Conservation (phyloP, 2,888 invertebrate species). For the Leptodirus hochenwartii region DNA sequence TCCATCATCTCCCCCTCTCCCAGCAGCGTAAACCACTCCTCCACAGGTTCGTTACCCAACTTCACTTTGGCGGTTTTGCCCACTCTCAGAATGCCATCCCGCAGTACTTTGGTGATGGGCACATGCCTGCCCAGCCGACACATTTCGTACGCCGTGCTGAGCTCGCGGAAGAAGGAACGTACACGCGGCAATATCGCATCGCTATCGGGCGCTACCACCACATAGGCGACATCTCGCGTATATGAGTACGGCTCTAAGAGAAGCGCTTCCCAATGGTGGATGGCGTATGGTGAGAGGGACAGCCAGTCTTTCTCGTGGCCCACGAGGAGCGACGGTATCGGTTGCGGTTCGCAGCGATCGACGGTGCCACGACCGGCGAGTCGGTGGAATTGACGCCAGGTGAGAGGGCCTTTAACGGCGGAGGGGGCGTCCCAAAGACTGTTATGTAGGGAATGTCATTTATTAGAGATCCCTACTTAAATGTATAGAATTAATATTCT, state of each 20-base stretch:
- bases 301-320: slow-evolving; percentile 94
- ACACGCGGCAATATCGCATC: slow-evolving; percentile 64
- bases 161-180: slow-evolving; percentile 76
- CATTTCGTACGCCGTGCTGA: slow-evolving; percentile 87
- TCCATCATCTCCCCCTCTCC: slow-evolving; percentile 67
- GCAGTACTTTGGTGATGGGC: slow-evolving; percentile 64
- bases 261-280: slow-evolving; percentile 94
- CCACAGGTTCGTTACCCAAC: slow-evolving; percentile 43
- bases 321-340: slow-evolving; percentile 83
- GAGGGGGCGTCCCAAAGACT: slow-evolving; percentile 84
- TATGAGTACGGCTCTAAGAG: slow-evolving; percentile 94
- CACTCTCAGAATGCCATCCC: slow-evolving; percentile 78
- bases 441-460: neutral
- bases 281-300: slow-evolving; percentile 81
- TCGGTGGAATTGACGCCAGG: slow-evolving; percentile 95
- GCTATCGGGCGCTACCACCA: slow-evolving; percentile 86
- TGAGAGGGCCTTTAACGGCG: slow-evolving; percentile 87
- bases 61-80: slow-evolving; percentile 45
- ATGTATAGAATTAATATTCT: too few relatives aligned
- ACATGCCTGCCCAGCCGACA: slow-evolving; percentile 87
- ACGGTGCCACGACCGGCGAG: slow-evolving; percentile 86
- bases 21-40: slow-evolving; percentile 78
- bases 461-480: too few relatives aligned
- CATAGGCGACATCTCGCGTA: slow-evolving; percentile 83
- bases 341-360: slow-evolving; percentile 93